Base-by-base conservation (phyloP, 1,140 invertebrate species). In the Phymorhynchus buccinoides region DNA sequence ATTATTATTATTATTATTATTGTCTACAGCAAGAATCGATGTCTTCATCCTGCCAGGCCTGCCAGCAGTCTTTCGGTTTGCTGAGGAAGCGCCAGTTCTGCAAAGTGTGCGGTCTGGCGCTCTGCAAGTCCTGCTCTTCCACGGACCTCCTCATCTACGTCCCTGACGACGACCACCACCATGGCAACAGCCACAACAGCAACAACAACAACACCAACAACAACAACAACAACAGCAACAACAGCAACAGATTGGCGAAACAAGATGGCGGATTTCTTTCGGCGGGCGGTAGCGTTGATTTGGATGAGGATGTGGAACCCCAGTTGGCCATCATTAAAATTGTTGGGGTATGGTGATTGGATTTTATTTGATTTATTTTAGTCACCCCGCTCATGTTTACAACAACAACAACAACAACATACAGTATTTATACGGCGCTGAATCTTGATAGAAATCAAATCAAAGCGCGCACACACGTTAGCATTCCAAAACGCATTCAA, bases 121-220 rank as follows among this genome's bases (percentile, higher is more conserved):
- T 91, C n/a, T 92, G 91, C 86, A 90, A 89, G 73, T 62, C 77
- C 0, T 92, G 91, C 78, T 89, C 89, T 22, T 75, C 39, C 16
- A 87, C 88, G 48, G 90, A 92, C 52, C 85, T 92, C 0, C 79
- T 92, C 3, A 79, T 92, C 18, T 91, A 89, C 62, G 62, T 91
- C 9, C 88, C 90, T 7, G 90, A 92, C 14, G 90, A 92, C 66
- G 42, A 77, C 12, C 75, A 81, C 22, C n/a, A n/a, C n/a, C n/a
- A 14, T 75, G 77, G 68, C 66, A 22, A 1, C 52, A 68, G 81
- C 44, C n/a, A n/a, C n/a, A n/a, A n/a, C n/a, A n/a, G n/a, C n/a
- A n/a, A n/a, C n/a, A n/a, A n/a, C n/a, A n/a, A n/a, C n/a, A n/a
- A n/a, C n/a, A n/a, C n/a, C n/a, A n/a, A n/a, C n/a, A n/a, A n/a